These are phyloP conservation scores for Caradrina clavipalpis DNA, from an alignment of 2,888 invertebrate genomes.

Conservation along the genomic window DNA sequence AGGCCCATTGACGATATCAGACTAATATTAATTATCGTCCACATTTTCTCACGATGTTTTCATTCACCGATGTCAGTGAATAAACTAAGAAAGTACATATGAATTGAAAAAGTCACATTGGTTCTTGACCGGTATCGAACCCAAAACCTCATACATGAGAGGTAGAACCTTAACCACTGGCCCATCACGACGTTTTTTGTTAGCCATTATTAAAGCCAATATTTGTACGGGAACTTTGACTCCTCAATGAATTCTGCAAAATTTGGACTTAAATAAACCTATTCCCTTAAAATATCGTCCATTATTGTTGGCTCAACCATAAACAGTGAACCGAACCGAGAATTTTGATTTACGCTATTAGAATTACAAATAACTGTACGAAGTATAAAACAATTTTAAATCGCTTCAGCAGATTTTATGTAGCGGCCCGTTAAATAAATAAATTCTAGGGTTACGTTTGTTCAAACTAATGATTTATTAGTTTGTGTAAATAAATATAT, in stretches of 20 bases:
- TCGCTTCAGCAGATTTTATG: slow-evolving; percentile 12
- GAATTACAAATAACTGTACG: slow-evolving; percentile 18
- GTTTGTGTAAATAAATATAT: slow-evolving; percentile 12
- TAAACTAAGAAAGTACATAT: no score
- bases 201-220: background rate
- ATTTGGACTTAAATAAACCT: slow-evolving; percentile 6
- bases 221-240: slow-evolving; percentile 13
- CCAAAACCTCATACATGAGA: no score
- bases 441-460: slow-evolving; percentile 6
- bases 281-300: slow-evolving; percentile 7
- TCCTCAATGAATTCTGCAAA: slow-evolving; percentile 7
- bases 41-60: no score
- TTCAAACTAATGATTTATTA: slow-evolving; percentile 14
- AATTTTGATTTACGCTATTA: slow-evolving; percentile 26
- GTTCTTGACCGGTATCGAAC: no score
- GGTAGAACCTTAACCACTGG: no score
- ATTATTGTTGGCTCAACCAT: slow-evolving; percentile 28
- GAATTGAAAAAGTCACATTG: no score
- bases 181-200: no score
- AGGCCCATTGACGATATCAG: no score
- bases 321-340: slow-evolving; percentile 21
- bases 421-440: slow-evolving; percentile 9
- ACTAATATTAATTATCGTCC: no score
- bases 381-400: slow-evolving; percentile 17
- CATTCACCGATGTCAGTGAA: no score